Evolutionary conservation across 1,140 invertebrate species (phyloP).

Genomic region (Aphis gossypii): DNA sequence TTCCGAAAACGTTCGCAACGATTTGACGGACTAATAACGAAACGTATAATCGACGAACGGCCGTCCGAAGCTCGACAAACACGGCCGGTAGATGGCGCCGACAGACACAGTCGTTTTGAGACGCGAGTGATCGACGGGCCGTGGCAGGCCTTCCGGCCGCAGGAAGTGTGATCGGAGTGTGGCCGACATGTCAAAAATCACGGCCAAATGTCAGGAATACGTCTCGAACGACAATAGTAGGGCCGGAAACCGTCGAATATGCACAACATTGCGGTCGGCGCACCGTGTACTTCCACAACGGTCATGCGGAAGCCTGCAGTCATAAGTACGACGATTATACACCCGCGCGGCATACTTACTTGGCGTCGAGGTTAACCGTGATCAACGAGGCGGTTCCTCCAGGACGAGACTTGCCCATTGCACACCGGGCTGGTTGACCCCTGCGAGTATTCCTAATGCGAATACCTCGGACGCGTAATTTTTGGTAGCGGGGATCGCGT

Average conservation of each 20-base stretch:
- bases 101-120: background rate
- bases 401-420: conserved; percentile 75
- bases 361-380: conserved; percentile 73
- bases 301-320: background rate
- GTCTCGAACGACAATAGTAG: background rate
- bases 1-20: background rate
- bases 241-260: too few relatives aligned
- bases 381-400: conserved; percentile 74
- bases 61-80: background rate
- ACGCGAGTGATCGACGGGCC: background rate
- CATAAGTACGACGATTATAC: background rate
- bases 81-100: background rate
- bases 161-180: fast-evolving
- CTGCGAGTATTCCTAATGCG: conserved; percentile 77
- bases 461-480: conserved; percentile 75
- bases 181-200: too few relatives aligned
- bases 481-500: conserved; percentile 67
- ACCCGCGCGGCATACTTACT: conserved; percentile 68
- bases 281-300: background rate
- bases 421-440: conserved; percentile 75
- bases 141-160: background rate
- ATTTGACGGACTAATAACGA: background rate
- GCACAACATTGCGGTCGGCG: too few relatives aligned
- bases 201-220: fast-evolving
- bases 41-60: too few relatives aligned